Evolutionary conservation across 2,888 invertebrate species (phyloP), one percentile per base, ranked within the genome.

Genomic region (Incurvaria masculella): DNA sequence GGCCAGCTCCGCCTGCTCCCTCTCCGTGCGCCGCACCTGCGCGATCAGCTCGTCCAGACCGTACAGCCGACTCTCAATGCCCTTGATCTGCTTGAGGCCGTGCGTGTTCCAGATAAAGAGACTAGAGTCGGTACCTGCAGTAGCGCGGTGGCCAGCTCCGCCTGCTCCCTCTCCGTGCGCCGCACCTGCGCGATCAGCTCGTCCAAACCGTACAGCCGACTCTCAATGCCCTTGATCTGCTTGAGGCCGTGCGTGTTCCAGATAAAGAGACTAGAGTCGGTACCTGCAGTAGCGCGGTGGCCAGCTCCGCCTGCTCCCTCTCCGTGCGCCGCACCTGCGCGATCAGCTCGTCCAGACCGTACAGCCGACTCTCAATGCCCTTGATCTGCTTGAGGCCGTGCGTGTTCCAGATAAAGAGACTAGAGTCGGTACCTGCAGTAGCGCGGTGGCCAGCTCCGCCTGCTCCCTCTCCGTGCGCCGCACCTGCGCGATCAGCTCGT

Each of bases 141-240:
- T 53, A 91, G 82, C n/a, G 94, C 91, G 57, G 91, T 87, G 0
- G 94, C 89, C 58, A 94, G 81, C 56, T 94, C 92, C 11, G 81
- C 81, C 63, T 96, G 96, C 56, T 94, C 94, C 54, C 87, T 82
- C 18, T 93, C 91, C 52, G 88, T 70, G 55, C 84, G 84, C 63
- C 86, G 87, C 1, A 89, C 88, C 55, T 91, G 89, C 47, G 79
- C 81, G 69, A 94, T 84, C 47, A 96, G 76, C 61, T 91, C 87
- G 54, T 96, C 95, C 38, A 97, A 80, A 8, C 89, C 88, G 59
- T 84, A 92, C 38, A 97, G 74, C 2, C 97, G 80, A 56, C 92
- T 91, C 51, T 92, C 92, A 39, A 97, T 78, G 0, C 92, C 96
- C 63, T 89, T 90, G 47, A 97, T 91, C 66, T 94, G 94, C 62